A percentile compares a stretch with the other conserved stretches of the same genome.
These are phyloP conservation scores for Eolophus roseicapilla DNA, from an alignment of 2,113 vertebrate genomes.

Conservation along the genomic window DNA sequence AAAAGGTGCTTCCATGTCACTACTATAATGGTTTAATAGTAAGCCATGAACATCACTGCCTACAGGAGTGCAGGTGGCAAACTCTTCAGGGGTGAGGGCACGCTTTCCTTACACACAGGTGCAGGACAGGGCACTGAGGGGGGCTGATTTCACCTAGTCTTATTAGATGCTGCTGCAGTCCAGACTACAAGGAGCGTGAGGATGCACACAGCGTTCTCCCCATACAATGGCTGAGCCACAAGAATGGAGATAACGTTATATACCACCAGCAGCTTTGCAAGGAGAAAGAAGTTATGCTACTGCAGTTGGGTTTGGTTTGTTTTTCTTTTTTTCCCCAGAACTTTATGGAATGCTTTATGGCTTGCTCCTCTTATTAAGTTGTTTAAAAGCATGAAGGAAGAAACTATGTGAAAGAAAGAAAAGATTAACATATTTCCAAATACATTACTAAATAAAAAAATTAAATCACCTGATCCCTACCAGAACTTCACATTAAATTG, in stretches of 20 bases:
- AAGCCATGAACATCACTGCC: not conserved
- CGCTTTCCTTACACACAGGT: not conserved
- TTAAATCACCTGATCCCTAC: slow-evolving; percentile 8
- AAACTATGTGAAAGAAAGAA: not conserved
- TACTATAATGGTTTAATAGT: not conserved
- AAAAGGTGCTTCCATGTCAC: not conserved
- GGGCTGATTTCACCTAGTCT: not conserved
- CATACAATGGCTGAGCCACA: not conserved
- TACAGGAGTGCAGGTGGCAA: not conserved
- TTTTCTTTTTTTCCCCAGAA: not conserved
- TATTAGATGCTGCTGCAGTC: not conserved
- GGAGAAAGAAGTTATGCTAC: not conserved
- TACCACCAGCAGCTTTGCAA: not conserved
- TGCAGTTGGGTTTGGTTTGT: not conserved
- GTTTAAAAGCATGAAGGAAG: not conserved
- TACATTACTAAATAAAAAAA: not conserved
- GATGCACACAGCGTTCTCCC: not conserved
- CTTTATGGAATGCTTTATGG: not conserved
- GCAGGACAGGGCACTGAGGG: not conserved
- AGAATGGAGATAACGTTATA: not conserved
- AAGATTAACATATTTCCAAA: slow-evolving; percentile 26
- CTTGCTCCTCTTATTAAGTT: not conserved
- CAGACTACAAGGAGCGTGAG: not conserved
- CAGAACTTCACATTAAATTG: slow-evolving; percentile 50
- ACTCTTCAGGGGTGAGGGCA: not conserved